Base-by-base conservation (phyloP, 2,888 invertebrate genomes). In the Pegoplata infirma region DNA sequence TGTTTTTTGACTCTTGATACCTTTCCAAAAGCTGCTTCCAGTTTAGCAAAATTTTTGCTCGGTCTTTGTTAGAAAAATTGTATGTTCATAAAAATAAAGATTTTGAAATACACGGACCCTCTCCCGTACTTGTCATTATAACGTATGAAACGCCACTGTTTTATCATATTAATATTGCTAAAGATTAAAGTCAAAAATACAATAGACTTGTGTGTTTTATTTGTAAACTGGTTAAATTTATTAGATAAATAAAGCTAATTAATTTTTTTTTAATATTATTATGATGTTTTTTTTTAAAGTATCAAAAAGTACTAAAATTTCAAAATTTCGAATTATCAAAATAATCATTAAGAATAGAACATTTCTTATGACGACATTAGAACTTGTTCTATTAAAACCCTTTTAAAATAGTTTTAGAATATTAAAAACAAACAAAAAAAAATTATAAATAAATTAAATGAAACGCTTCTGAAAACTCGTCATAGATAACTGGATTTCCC, bases 401-500 rank as follows among this genome's bases (percentile, higher is more conserved):
- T 10, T 51, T 14, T n/a, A 51, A n/a, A n/a, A n/a, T n/a, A n/a
- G n/a, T 5, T 53, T 16, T 0, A 10, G 14, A 53, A 8, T 6
- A 28, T 53, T 25, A 16, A 36, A 32, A 32, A 25, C 3, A 44
- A 14, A 23, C 14, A 12, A 3, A 47, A 12, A 12, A 2, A 3
- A 2, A 1, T 36, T 40, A 21, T 21, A 1, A 21, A 4, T 44
- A 14, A 5, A 10, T 16, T 7, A n/a, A 40, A 5, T 10, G n/a
- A n/a, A n/a, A n/a, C n/a, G 4, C 44, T 23, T 23, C 7, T 44
- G 25, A 40, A 23, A 67, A 44, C 6, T 32, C 66, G 44, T 68
- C 56, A 68, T 21, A 47, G 19, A 56, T 32, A 68, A 47, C 25
- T 32, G 67, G 67, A 47, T 68, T 58, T 68, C 32, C 46, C 53